Evolutionary conservation across 2,113 vertebrate genomes (phyloP).

Genomic region (Lophius piscatorius): DNA sequence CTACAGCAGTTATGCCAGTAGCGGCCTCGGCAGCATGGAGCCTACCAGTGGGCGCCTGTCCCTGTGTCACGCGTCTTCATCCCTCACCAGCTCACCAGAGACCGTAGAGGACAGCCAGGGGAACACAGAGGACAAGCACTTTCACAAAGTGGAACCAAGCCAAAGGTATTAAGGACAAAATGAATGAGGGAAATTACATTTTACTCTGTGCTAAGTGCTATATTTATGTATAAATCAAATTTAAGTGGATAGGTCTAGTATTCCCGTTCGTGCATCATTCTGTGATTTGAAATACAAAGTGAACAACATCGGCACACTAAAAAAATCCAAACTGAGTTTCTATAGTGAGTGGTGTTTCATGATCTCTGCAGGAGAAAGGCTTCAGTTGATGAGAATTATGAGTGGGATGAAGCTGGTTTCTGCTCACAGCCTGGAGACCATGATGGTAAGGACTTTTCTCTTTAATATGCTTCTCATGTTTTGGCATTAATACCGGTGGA

Average conservation of each 20-base stretch:
- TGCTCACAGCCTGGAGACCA: conserved; percentile 50
- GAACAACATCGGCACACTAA: conserved; percentile 8
- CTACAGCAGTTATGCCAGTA: conserved; percentile 82
- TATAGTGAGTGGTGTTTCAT: conserved; percentile 24
- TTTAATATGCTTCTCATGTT: not conserved
- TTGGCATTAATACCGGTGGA: not conserved
- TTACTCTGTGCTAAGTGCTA: not conserved
- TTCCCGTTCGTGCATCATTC: not conserved
- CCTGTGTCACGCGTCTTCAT: conserved; percentile 68
- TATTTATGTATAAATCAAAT: too few relatives aligned
- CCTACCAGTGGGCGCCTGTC: conserved; percentile 66
- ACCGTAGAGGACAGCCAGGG: conserved; percentile 59
- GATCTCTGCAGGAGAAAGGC: conserved; percentile 65
- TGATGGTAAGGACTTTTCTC: conserved; percentile 45
- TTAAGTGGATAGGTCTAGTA: not conserved
- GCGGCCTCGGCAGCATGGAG: conserved; percentile 81
- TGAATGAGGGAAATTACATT: conserved; percentile 13
- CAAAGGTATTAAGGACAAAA: conserved; percentile 62
- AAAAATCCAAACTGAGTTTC: not conserved
- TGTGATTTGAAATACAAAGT: not conserved
- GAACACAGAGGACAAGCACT: conserved; percentile 28
- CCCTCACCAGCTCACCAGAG: conserved; percentile 63
- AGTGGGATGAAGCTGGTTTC: conserved; percentile 79
- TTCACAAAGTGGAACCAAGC: conserved; percentile 29
- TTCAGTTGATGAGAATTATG: conserved; percentile 82